phyloP scores from a whole-genome alignment of 2,113 vertebrate species.

The Scortum barcoo region DNA sequence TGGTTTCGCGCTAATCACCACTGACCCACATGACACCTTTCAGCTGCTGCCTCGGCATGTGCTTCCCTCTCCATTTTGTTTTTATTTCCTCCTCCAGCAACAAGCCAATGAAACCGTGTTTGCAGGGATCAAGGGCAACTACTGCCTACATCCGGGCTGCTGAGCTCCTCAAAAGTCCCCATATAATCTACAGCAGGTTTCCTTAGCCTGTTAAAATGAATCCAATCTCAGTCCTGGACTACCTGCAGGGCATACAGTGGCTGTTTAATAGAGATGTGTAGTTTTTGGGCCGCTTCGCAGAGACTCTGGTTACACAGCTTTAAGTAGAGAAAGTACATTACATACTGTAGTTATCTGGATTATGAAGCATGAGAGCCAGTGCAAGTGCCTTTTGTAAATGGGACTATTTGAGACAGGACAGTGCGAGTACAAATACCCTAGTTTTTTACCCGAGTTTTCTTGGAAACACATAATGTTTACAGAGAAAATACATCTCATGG shows the following conservation, averaged over 20 bases:
- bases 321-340: neutral
- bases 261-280: conserved; percentile 63
- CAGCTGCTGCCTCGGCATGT: conserved; percentile 46
- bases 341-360: neutral
- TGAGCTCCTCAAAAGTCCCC: conserved; percentile 75
- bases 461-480: neutral
- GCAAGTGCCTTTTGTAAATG: neutral
- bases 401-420: neutral
- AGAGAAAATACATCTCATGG: neutral
- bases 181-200: conserved; percentile 78
- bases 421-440: neutral
- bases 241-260: conserved; percentile 48
- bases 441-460: too few relatives aligned
- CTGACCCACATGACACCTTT: conserved; percentile 63
- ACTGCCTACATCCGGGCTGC: conserved; percentile 62
- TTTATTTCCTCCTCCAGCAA: conserved; percentile 66
- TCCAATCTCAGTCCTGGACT: conserved; percentile 61
- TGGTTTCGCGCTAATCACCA: conserved; percentile 60
- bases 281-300: conserved; percentile 21
- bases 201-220: conserved; percentile 72
- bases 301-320: conserved; percentile 29
- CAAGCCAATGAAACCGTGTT: conserved; percentile 50
- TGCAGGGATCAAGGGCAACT: conserved; percentile 69
- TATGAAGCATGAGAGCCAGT: neutral
- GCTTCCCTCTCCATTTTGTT: conserved; percentile 69